Evolutionary conservation across 1,140 invertebrate species (phyloP).

Genomic region (Lethocerus indicus): DNA sequence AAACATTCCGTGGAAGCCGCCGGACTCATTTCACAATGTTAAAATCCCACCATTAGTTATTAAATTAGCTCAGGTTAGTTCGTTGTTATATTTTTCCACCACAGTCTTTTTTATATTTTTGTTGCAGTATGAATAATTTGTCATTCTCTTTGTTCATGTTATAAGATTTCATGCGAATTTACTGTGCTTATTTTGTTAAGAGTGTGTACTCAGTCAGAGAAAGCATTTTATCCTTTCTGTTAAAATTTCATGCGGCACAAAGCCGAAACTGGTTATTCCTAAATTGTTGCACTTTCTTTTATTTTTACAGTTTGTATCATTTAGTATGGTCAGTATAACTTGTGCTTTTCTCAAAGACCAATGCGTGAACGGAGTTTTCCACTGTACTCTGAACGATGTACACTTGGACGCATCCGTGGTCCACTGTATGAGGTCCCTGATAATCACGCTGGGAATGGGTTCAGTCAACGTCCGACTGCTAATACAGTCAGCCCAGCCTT

Average conservation of each 20-base stretch:
- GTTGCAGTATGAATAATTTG: too few relatives aligned
- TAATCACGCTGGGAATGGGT: constrained; percentile 31
- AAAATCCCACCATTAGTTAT: constrained; percentile 61
- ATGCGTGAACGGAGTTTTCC: constrained; percentile 31
- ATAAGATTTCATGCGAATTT: too few relatives aligned
- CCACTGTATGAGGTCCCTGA: constrained; percentile 48
- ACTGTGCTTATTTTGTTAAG: too few relatives aligned
- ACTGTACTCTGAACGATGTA: constrained; percentile 55
- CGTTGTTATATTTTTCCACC: too few relatives aligned
- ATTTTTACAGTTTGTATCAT: constrained; percentile 12
- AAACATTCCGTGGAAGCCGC: constrained; percentile 15
- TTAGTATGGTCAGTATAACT: constrained; percentile 9
- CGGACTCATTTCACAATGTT: constrained; percentile 21
- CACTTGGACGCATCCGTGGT: constrained; percentile 58
- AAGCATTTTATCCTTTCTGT: constrained; percentile 3
- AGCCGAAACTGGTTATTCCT: background rate
- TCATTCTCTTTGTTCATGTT: too few relatives aligned
- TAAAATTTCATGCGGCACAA: background rate
- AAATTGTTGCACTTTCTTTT: constrained; percentile 2
- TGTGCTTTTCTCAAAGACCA: constrained; percentile 3
- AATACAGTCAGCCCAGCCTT: constrained; percentile 24
- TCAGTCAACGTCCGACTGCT: constrained; percentile 25
- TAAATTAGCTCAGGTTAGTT: constrained; percentile 64
- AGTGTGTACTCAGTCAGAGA: too few relatives aligned
- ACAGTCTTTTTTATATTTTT: too few relatives aligned